Conservation (phyloP, 2,113 vertebrate genomes). For the Smithornis capensis region DNA sequence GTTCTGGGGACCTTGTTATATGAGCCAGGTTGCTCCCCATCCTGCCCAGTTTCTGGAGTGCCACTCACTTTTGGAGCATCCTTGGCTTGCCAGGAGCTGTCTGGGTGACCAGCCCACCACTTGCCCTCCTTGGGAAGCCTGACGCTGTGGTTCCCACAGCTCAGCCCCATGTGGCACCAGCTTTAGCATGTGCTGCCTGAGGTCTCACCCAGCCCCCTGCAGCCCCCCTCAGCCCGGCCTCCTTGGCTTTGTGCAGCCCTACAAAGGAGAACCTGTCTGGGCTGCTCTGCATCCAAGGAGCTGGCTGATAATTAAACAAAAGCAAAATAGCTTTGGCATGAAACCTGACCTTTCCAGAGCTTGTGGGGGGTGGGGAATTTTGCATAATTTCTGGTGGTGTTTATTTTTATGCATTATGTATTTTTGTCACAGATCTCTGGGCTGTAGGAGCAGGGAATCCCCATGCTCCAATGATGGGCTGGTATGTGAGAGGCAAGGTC, state of each 20-base stretch:
- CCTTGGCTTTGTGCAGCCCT: background rate
- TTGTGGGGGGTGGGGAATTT: background rate
- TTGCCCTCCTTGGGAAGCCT: background rate
- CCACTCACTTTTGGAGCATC: background rate
- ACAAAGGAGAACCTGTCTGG: constrained; percentile 50
- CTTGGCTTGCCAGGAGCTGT: accelerated
- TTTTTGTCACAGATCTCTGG: background rate
- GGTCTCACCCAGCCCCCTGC: background rate
- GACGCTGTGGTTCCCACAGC: accelerated
- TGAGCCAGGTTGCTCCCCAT: accelerated
- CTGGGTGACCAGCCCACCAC: accelerated
- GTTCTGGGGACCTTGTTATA: accelerated
- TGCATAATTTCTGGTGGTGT: background rate
- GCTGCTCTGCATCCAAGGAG: background rate
- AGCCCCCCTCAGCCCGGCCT: background rate
- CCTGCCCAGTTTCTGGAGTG: background rate
- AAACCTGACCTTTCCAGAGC: constrained; percentile 53
- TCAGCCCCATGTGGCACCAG: background rate
- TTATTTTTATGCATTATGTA: background rate
- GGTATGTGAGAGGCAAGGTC: background rate
- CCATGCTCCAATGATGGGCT: accelerated
- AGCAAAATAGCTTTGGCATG: constrained; percentile 28
- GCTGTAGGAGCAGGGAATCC: accelerated
- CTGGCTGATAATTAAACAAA: constrained; percentile 68
- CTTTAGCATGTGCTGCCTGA: background rate